phyloP scores from a whole-genome alignment of 2,113 vertebrate genomes.

The Catagonus wagneri region DNA sequence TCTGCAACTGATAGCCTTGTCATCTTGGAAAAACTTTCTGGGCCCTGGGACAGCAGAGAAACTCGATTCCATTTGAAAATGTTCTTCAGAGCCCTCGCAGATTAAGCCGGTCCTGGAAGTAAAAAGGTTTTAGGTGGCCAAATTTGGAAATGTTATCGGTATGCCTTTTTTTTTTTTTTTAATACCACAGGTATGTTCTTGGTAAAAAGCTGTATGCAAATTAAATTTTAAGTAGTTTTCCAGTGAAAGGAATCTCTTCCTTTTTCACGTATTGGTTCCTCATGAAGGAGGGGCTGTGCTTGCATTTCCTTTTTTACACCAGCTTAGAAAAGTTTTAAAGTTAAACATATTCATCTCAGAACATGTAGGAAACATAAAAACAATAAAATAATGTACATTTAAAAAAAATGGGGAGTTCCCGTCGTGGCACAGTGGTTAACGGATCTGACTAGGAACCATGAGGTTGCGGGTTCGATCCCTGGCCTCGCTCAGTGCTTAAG shows the following conservation, averaged over 20 bases:
- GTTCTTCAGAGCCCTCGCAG: not conserved
- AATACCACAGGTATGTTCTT: not conserved
- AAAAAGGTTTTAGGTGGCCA: not conserved
- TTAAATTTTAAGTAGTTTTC: constrained; percentile 34
- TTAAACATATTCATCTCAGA: constrained; percentile 13
- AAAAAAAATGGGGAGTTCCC: not conserved
- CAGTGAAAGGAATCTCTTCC: not conserved
- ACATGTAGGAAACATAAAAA: not conserved
- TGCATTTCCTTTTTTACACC: not conserved
- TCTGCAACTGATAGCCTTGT: not conserved
- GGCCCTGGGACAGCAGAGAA: not conserved
- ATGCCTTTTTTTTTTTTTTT: not conserved
- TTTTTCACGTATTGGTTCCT: not conserved
- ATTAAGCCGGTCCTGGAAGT: not conserved
- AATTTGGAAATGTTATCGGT: not conserved
- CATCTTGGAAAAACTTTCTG: not conserved
- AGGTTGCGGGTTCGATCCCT: too few relatives aligned
- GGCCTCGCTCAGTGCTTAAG: too few relatives aligned
- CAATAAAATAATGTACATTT: not conserved
- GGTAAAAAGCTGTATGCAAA: constrained; percentile 5
- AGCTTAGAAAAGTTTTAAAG: constrained; percentile 38
- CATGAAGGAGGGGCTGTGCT: not conserved
- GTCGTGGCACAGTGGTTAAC: too few relatives aligned
- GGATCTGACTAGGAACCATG: too few relatives aligned
- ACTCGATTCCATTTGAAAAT: not conserved